A percentile compares a stretch with the other conserved stretches of the same genome.
Conservation (phyloP, 2,797 vertebrate species). For the Neopelma chrysocephalum region DNA sequence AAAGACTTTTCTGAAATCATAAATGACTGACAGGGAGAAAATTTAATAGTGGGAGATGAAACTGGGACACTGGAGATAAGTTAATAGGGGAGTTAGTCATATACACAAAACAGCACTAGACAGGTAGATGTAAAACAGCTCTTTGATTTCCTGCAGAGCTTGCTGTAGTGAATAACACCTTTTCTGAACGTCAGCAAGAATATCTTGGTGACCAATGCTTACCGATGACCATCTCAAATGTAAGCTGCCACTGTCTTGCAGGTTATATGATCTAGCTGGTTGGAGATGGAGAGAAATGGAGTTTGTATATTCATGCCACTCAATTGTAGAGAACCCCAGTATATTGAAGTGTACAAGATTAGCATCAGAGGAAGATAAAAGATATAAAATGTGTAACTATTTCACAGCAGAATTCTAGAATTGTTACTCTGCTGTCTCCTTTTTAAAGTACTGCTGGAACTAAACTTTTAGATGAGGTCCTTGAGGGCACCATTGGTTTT, state of each 20-base stretch:
- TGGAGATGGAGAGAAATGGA: background rate
- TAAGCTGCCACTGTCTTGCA: background rate
- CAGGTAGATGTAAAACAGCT: background rate
- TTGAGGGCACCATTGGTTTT: background rate
- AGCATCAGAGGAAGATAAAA: background rate
- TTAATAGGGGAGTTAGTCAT: background rate
- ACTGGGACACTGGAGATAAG: background rate
- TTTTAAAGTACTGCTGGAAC: background rate
- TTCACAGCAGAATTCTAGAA: background rate
- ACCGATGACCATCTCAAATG: background rate
- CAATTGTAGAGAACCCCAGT: background rate
- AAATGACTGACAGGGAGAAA: background rate
- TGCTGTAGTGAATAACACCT: background rate
- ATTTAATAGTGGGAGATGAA: background rate
- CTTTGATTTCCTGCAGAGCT: background rate
- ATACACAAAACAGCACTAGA: slow-evolving; percentile 2
- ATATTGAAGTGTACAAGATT: background rate
- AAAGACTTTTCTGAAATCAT: slow-evolving; percentile 9
- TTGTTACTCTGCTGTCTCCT: background rate
- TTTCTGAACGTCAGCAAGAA: background rate
- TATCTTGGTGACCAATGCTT: background rate
- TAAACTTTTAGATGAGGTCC: background rate
- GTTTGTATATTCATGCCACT: background rate
- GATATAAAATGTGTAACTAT: background rate
- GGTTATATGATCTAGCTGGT: background rate